Evolutionary conservation across 1,140 invertebrate species (phyloP).

Genomic region (Aporrectodea caliginosa): DNA sequence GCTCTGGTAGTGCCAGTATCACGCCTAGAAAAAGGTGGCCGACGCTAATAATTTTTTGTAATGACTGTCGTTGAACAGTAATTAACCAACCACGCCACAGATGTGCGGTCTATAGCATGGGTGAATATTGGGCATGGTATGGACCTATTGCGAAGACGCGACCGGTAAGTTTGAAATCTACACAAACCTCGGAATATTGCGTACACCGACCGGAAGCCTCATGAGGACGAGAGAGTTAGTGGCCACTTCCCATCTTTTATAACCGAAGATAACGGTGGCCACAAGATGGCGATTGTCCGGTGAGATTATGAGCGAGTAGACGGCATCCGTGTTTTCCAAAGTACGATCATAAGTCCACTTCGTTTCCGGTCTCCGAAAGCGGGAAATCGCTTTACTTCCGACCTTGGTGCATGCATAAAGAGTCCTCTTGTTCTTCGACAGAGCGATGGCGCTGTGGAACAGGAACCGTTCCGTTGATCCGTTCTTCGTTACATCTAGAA

Average conservation of each 20-base stretch:
- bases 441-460: conserved; percentile 71
- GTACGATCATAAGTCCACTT: conserved; percentile 54
- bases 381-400: conserved; percentile 35
- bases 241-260: conserved; percentile 58
- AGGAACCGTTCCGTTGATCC: conserved; percentile 52
- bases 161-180: no score
- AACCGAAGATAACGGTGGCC: conserved; percentile 76
- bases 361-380: conserved; percentile 19
- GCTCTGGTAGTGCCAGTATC: no score
- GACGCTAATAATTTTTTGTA: no score
- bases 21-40: no score
- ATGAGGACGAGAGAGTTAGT: conserved; percentile 57
- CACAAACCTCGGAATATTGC: conserved; percentile 80
- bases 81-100: no score
- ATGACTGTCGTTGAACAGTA: no score
- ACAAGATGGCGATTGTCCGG: conserved; percentile 74
- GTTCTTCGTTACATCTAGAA: neutral
- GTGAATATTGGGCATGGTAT: no score
- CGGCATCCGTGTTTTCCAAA: conserved; percentile 54
- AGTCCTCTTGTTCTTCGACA: conserved; percentile 60
- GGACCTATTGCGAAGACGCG: no score
- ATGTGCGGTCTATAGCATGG: no score
- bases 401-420: conserved; percentile 63
- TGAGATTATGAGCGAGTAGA: conserved; percentile 78
- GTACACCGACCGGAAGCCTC: conserved; percentile 77